Evolutionary conservation across 1,140 invertebrate species (phyloP).

Genomic region (Trigoniulus corallinus): DNA sequence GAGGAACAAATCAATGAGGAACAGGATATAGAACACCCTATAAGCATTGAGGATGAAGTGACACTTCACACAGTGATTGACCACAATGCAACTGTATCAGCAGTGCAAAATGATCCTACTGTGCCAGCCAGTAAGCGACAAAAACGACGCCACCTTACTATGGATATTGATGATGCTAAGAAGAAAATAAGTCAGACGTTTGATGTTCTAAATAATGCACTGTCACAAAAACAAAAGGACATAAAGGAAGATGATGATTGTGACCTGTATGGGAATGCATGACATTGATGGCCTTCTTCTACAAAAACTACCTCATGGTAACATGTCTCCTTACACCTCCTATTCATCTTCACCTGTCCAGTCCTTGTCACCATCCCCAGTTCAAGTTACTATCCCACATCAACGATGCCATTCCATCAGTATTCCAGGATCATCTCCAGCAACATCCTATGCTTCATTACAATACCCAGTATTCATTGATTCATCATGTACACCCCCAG

Average conservation of each 20-base stretch:
- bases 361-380: too few species aligned
- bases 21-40: too few species aligned
- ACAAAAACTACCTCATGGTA: too few species aligned
- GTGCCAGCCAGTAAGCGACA: neutral
- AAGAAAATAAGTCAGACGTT: neutral
- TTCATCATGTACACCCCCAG: too few species aligned
- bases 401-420: too few species aligned
- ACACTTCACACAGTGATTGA: neutral
- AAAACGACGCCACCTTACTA: neutral
- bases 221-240: neutral
- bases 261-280: neutral
- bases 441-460: too few species aligned
- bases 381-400: too few species aligned
- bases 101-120: neutral
- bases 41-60: neutral
- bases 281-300: neutral
- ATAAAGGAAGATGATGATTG: neutral
- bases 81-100: neutral
- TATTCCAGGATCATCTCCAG: too few species aligned
- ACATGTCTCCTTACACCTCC: too few species aligned
- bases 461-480: too few species aligned
- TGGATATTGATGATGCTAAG: neutral
- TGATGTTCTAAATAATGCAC: neutral
- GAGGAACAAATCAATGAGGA: too few species aligned
- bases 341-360: too few species aligned